Percentiles rank a stretch among this genome's conserved stretches.
phyloP scores from a whole-genome alignment of 2,113 vertebrate species.

The Uria lomvia region DNA sequence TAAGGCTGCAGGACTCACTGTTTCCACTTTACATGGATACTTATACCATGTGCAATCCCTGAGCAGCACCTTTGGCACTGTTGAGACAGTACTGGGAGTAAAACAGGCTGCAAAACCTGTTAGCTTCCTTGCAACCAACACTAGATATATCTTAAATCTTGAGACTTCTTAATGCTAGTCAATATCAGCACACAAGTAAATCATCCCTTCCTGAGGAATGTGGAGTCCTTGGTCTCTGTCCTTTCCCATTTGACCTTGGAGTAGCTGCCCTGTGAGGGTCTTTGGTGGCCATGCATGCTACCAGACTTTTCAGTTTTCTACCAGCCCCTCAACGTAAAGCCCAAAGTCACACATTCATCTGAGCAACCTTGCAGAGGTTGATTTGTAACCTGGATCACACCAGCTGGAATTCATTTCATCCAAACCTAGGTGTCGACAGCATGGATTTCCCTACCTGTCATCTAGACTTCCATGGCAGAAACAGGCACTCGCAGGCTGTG shows the following conservation, averaged over 20 bases:
- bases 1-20: not conserved
- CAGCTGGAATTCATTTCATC: not conserved
- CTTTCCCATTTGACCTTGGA: not conserved
- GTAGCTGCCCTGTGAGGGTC: not conserved
- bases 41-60: not conserved
- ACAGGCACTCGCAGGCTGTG: not conserved
- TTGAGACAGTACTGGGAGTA: not conserved
- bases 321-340: not conserved
- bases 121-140: not conserved
- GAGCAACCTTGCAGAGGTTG: not conserved
- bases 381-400: not conserved
- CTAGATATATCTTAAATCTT: not conserved
- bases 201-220: not conserved
- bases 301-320: not conserved
- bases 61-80: not conserved
- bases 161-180: not conserved
- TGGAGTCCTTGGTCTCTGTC: not conserved
- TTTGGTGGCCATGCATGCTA: not conserved
- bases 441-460: not conserved
- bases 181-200: not conserved
- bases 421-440: fast-evolving
- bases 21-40: not conserved
- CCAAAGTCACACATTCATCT: not conserved
- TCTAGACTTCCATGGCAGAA: not conserved
- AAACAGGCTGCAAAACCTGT: not conserved